Base-by-base conservation (phyloP, 2,113 vertebrate species). In the Natator depressus region DNA sequence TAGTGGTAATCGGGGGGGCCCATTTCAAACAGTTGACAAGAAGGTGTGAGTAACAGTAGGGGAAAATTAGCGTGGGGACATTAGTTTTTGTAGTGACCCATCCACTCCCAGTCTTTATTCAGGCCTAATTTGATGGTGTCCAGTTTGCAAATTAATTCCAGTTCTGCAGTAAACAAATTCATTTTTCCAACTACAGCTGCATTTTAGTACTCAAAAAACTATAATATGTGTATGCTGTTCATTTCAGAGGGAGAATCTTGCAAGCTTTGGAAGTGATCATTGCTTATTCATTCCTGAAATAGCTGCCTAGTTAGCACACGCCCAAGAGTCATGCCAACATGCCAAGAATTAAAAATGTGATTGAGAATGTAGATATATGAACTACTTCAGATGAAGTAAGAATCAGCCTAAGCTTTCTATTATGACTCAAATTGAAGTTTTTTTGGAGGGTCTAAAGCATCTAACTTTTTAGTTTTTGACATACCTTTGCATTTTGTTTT, bases 201-300 rank as follows among this genome's bases (percentile, higher is more conserved):
- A 47, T 72, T 89, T 75, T 84, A 85, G 27, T 79, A 84, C 75
- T 55, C 87, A 38, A 50, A 53, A 16, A 54, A 88, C 84, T 92
- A 84, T 49, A 59, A 53, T 54, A 76, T 16, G 93, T 94, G 93
- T 62, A 92, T 94, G 65, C 81, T 87, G 93, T 65, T 95, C 89
- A 79, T 91, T 95, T 85, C 65, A 38, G 35, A 92, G 51, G 53
- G 31, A 89, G 9, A 51, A 92, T 81, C 54, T 29, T 94, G 42
- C 46, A 93, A 7, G 29, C 51, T 42, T 91, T 91, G 85, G 47
- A 82, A 93, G 88, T 69, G 82, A 20, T 47, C n/a, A 69, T 2
- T 49, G 24, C 69, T 55, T 59, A 86, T 19, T 53, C 93, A n/a
- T 81, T 47, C 85, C 80, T 84, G 42, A 96, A 95, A 94, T 94